A percentile compares a stretch with the other conserved stretches of the same genome.
Evolutionary conservation across 1,140 invertebrate genomes (phyloP).

Genomic region (Diabrotica undecimpunctata): DNA sequence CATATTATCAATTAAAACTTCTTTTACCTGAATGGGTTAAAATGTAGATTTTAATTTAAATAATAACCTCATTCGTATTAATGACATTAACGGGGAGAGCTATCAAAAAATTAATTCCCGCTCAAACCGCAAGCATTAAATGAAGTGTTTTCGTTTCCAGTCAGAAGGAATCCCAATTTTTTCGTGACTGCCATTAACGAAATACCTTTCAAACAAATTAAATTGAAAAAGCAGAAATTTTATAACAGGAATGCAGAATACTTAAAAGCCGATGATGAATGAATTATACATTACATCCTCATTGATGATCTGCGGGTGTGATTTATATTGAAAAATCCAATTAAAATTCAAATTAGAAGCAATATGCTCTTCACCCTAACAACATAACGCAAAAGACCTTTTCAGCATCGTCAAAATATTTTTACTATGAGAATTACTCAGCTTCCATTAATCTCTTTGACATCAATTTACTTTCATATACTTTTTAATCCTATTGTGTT

Average conservation of each 20-base stretch:
- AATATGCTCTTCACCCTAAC: not conserved
- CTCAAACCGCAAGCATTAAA: no score
- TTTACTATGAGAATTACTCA: not conserved
- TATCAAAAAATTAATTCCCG: no score
- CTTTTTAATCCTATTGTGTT: not conserved
- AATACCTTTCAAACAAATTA: not conserved
- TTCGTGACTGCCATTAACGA: not conserved
- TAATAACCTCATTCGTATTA: no score
- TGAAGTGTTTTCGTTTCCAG: no score
- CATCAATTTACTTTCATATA: not conserved
- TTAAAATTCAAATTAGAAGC: not conserved
- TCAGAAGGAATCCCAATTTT: not conserved
- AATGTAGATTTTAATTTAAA: no score
- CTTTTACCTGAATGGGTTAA: no score
- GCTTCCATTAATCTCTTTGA: not conserved
- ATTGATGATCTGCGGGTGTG: not conserved
- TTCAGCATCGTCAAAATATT: not conserved
- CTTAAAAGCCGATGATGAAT: constrained; percentile 1
- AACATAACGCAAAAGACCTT: not conserved
- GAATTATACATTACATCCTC: not conserved
- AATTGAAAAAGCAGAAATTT: not conserved
- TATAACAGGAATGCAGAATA: not conserved
- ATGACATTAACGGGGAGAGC: no score
- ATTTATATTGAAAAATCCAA: constrained; percentile 2
- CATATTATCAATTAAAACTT: no score